Evolutionary conservation across 2,888 invertebrate species (phyloP), one percentile per base, ranked within the genome.

Genomic region (Sesamia inferens): DNA sequence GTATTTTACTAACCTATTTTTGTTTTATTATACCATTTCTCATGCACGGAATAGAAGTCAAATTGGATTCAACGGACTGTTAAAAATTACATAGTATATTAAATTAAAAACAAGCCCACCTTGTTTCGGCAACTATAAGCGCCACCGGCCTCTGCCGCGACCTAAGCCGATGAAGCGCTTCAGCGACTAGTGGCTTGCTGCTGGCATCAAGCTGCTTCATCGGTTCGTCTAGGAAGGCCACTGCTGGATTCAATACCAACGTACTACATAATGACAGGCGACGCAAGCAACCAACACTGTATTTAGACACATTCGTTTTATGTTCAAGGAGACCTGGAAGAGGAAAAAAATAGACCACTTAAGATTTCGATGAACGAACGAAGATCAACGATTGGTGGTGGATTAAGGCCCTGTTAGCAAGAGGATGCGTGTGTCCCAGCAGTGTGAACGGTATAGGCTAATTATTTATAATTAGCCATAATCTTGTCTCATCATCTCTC

Each of bases 221-320:
- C 5, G 84, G 85, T 24, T 79, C 83, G 16, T 85, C 80, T 22
- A 84, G 39, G 1, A 84, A 64, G 5, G 75, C 85, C n/a, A 85
- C 75, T 1, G n/a, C 3, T 0, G 84, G 84, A 4, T n/a, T 10
- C 47, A 77, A 24, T 1, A 81, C 63, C 42, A 81, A 22, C 0
- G 68, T 59, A 16, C 22, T 61, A 31, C 81, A 82, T 4, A 81
- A 0, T 0, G 71, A 70, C 22, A 79, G 39, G 11, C 83, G 65
- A 0, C 67, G 75, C 11, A 66, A 11, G 22, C 74, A 74, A 5
- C 81, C 81, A 0, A 10, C 19, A 14, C 74, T 85, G 39, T 85
- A 85, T 13, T 74, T 31, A 0, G 54, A 31, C 5, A 85, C 83
- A 39, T 16, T 0, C 0, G 24, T 63, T 13, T 31, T 22, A 19